Evolutionary conservation across 2,113 vertebrate species (phyloP), one percentile per base, ranked within the genome.

Genomic region (Crotalus horridus): DNA sequence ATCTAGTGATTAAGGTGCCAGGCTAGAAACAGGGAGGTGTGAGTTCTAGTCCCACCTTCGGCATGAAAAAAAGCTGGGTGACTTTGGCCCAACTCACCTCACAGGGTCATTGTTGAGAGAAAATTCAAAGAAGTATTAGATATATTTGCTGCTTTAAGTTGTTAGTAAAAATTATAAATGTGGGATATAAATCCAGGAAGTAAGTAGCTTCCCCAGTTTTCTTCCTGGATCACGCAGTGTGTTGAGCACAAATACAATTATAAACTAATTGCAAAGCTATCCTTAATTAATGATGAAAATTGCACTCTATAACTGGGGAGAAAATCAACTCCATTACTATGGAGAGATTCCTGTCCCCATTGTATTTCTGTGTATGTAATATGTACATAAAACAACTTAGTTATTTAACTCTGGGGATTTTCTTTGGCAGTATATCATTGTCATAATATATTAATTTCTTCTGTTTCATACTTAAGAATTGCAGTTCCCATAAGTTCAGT

Each of bases 261-360:
- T 92, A 74, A 69, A 81, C 20, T 89, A 55, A 92, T 39, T 24
- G 17, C 10, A 89, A 92, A 56, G 33, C 39, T 88, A 53, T 89
- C 12, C 54, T 92, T 81, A 53, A 92, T 92, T 88, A 88, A 92
- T 64, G 86, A 55, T 87, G 12, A 74, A 61, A 61, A 55, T 91
- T 58, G 54, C 54, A 58, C 54, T 48, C 39, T 91, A 85, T 48
- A 15, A n/a, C 33, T 74, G 43, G 33, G 61, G 59, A 11, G 48
- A 39, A 89, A 89, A 92, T 92, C 91, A 92, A 89, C 46, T 53
- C 12, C 12, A 48, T 53, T 88, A 5, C 33, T 89, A 56, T 58
- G 24, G 15, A 92, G 61, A 33, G 29, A 5, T 69, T 17, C 54
- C 23, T 64, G 46, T 56, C 24, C 43, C 33, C 74, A 21, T 21